These are phyloP conservation scores for Epinotia brunnichana DNA, from an alignment of 2,888 invertebrate genomes.

Conservation along the genomic window DNA sequence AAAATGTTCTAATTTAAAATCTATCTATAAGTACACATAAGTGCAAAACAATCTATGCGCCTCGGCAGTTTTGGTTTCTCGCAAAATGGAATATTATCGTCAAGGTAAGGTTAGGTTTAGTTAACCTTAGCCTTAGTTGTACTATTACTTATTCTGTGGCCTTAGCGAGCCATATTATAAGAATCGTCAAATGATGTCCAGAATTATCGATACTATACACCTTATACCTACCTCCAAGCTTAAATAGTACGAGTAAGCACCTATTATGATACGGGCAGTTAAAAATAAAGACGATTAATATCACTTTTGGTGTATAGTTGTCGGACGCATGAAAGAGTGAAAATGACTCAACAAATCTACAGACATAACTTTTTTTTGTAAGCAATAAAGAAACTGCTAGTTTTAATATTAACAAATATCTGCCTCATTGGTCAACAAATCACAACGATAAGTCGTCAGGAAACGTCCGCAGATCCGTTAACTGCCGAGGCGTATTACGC, in stretches of 20 bases:
- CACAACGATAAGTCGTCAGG: neutral
- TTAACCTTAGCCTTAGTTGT: too few species aligned
- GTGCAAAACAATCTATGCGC: neutral
- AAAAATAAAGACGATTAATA: too few species aligned
- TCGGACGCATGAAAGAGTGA: too few species aligned
- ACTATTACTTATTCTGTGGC: too few species aligned
- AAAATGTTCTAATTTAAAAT: neutral
- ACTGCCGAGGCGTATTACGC: neutral
- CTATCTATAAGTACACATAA: neutral
- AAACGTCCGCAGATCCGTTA: neutral
- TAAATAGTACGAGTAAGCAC: too few species aligned
- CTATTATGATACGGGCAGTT: too few species aligned
- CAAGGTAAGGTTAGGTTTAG: too few species aligned
- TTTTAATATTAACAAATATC: neutral
- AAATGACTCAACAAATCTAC: too few species aligned
- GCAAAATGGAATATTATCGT: too few species aligned
- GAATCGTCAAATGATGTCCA: neutral
- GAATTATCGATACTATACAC: neutral
- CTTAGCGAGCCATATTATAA: neutral
- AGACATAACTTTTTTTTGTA: neutral
- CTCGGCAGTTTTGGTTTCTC: conserved; percentile 11
- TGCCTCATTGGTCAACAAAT: neutral
- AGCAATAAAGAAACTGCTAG: too few species aligned
- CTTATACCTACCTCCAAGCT: too few species aligned
- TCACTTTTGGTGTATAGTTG: too few species aligned